Base-by-base conservation (phyloP, 2,113 vertebrate genomes). In the Canis aureus region DNA sequence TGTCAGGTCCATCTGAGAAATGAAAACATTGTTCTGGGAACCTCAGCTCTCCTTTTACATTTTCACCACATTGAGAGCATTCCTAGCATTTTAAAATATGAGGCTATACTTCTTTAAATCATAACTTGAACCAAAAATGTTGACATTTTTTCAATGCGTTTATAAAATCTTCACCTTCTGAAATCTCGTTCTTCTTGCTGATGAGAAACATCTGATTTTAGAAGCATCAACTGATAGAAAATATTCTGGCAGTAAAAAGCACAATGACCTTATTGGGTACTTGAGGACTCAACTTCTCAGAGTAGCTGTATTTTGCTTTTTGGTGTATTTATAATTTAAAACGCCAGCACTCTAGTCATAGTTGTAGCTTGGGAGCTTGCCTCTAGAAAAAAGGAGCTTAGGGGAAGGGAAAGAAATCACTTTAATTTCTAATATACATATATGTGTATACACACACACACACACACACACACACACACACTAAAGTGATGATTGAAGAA, bases 11-110 rank as follows among this genome's bases (percentile, higher is more conserved):
- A 96, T 97, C 96, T 98, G 89, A 53, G 93, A 94, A 98, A 97
- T 98, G 51, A 97, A 98, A 98, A 91, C 82, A 59, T 83, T 85
- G 11, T 96, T 98, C 93, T 98, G 98, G 97, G 95, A 96, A 82
- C 20, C 59, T 89, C 60, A 92, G 82, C 57, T 92, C 64, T 87
- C n/a, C 38, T 38, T 91, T 85, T 16, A 57, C 60, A 55, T 94
- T 71, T 86, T 96, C 85, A 97, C 98, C 98, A 98, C 98, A 98
- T 99, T 98, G 99, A 99, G 97, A 88, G 23, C 97, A 99, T 99
- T 99, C 98, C 90, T 97, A 62, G 51, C 86, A 98, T 98, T 98
- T 98, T 98, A 90, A 97, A 90, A 59, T 97, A 97, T 85, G 97
- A 98, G 95, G 96, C 97, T 98, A 97, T 97, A 97, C 98, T 98